Conservation (phyloP, 2,888 invertebrate species). For the Mythimna vitellina region DNA sequence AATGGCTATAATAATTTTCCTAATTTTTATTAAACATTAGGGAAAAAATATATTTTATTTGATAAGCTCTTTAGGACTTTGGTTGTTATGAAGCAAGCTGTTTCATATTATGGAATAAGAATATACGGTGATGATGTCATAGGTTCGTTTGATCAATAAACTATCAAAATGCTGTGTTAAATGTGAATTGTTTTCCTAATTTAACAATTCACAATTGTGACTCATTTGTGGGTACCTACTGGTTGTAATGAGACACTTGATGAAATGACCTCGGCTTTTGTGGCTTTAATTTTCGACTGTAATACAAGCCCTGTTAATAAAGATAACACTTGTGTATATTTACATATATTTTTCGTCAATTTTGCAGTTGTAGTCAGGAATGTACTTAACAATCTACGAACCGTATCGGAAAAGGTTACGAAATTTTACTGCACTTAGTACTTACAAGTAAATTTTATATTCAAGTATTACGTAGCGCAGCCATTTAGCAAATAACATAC, state of each 20-base stretch:
- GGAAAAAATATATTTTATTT: no score
- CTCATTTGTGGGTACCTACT: conserved; percentile 9
- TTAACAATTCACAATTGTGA: background rate
- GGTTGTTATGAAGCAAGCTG: no score
- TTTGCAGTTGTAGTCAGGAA: background rate
- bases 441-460: background rate
- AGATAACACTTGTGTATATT: background rate
- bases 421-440: conserved; percentile 4
- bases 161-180: background rate
- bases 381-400: background rate
- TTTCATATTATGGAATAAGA: background rate
- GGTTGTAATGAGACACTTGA: conserved; percentile 30
- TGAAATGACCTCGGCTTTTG: conserved; percentile 46
- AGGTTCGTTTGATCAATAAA: background rate
- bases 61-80: no score
- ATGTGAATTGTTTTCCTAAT: background rate
- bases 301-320: conserved; percentile 10
- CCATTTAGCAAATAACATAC: conserved; percentile 8
- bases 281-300: conserved; percentile 37
- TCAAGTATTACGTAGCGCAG: background rate
- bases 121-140: background rate
- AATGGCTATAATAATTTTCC: no score
- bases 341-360: background rate
- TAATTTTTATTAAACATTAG: no score
- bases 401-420: background rate